Evolutionary conservation across 2,113 vertebrate species (phyloP).

Genomic region (Corythoichthys haematopterus): DNA sequence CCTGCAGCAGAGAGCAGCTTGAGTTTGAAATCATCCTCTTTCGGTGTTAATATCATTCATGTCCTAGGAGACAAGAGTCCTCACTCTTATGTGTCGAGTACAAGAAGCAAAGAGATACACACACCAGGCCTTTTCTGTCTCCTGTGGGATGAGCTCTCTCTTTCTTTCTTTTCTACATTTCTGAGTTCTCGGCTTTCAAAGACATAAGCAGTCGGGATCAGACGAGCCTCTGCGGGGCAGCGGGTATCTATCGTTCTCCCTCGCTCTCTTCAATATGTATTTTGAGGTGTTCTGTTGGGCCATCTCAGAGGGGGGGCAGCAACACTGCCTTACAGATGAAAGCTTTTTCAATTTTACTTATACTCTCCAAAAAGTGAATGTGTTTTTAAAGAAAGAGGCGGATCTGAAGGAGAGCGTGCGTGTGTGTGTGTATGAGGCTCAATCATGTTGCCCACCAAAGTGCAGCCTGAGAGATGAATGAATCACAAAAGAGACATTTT

Average conservation of each 20-base stretch:
- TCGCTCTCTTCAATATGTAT: constrained; percentile 53
- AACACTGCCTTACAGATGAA: constrained; percentile 62
- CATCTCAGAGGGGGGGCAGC: constrained; percentile 62
- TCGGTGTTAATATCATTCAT: constrained; percentile 60
- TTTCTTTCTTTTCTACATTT: constrained; percentile 55
- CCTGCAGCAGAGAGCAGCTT: constrained; percentile 39
- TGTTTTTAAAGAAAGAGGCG: constrained; percentile 23
- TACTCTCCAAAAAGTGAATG: constrained; percentile 44
- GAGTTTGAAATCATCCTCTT: constrained; percentile 40
- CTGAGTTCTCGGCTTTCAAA: constrained; percentile 63
- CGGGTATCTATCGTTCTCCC: constrained; percentile 32
- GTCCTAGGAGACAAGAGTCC: constrained; percentile 47
- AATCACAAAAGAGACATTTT: constrained; percentile 15
- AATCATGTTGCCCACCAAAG: constrained; percentile 55
- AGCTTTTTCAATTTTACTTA: constrained; percentile 65
- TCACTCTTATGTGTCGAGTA: constrained; percentile 42
- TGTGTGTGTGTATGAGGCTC: constrained; percentile 56
- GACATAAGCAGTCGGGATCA: constrained; percentile 54
- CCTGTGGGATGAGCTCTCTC: constrained; percentile 38
- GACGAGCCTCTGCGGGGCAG: constrained; percentile 42
- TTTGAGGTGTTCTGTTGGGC: constrained; percentile 51
- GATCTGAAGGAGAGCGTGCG: constrained; percentile 40
- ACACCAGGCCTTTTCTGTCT: constrained; percentile 48
- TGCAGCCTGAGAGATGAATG: constrained; percentile 38
- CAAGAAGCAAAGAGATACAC: constrained; percentile 45